Evolutionary conservation across 1,140 invertebrate species (phyloP).

Genomic region (Oscheius sp.): DNA sequence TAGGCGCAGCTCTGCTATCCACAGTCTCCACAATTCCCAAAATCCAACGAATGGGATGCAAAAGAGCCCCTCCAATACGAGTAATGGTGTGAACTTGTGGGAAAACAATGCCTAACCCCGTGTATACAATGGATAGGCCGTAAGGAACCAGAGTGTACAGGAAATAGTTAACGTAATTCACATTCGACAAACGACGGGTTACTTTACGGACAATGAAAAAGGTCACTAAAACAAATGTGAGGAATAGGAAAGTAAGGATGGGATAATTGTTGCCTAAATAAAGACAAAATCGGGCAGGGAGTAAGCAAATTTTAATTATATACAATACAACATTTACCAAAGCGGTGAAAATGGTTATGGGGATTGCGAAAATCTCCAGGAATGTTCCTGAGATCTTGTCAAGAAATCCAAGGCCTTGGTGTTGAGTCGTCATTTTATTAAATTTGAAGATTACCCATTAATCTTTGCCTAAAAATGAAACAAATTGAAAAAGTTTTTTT

Average conservation of each 20-base stretch:
- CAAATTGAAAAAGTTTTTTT: too few relatives aligned
- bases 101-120: constrained; percentile 6
- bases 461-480: too few relatives aligned
- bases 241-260: not conserved
- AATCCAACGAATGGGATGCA: constrained; percentile 23
- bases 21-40: constrained; percentile 16
- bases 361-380: not conserved
- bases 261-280: constrained; percentile 22
- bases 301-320: not conserved
- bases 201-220: not conserved
- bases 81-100: constrained; percentile 16
- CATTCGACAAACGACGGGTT: not conserved
- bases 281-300: constrained; percentile 2
- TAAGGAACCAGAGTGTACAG: constrained; percentile 15
- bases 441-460: too few relatives aligned
- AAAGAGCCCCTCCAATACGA: not conserved
- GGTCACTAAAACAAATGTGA: constrained; percentile 1
- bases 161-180: constrained; percentile 15
- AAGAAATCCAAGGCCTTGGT: too few relatives aligned
- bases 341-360: not conserved
- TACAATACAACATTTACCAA: not conserved
- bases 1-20: constrained; percentile 22
- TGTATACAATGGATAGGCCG: constrained; percentile 14
- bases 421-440: too few relatives aligned
- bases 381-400: too few relatives aligned